Evolutionary conservation across 2,113 vertebrate species (phyloP).

Genomic region (Xiphophorus hellerii): DNA sequence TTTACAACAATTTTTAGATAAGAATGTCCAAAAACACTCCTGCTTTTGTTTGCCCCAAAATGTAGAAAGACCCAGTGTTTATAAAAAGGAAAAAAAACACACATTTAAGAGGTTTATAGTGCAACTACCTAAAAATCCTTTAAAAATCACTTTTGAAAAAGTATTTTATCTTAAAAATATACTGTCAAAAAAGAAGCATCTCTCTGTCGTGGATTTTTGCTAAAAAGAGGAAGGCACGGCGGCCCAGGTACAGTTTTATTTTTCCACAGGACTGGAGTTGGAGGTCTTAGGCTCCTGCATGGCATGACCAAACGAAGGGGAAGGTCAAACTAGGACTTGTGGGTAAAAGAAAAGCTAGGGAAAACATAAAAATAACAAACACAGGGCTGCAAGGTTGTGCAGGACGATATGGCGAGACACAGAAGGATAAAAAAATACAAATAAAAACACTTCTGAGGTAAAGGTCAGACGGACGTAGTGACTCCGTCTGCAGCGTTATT

Average conservation of each 20-base stretch:
- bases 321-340: slow-evolving; percentile 58
- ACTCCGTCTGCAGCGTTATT: slow-evolving; percentile 93
- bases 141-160: slow-evolving; percentile 68
- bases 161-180: slow-evolving; percentile 61
- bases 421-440: slow-evolving; percentile 76
- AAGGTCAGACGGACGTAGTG: slow-evolving; percentile 95
- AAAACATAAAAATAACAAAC: neutral
- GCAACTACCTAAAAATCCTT: slow-evolving; percentile 78
- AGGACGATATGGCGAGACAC: slow-evolving; percentile 75
- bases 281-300: slow-evolving; percentile 68
- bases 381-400: slow-evolving; percentile 50
- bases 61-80: slow-evolving; percentile 84
- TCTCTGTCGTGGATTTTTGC: slow-evolving; percentile 76
- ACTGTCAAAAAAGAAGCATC: slow-evolving; percentile 69
- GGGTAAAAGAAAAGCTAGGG: slow-evolving; percentile 24
- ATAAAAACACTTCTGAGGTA: slow-evolving; percentile 74
- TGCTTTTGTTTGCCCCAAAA: slow-evolving; percentile 80
- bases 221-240: slow-evolving; percentile 88
- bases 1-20: slow-evolving; percentile 85
- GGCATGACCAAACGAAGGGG: slow-evolving; percentile 77
- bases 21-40: slow-evolving; percentile 83
- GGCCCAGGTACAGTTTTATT: slow-evolving; percentile 70
- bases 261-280: slow-evolving; percentile 63
- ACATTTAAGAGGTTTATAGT: slow-evolving; percentile 80
- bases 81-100: slow-evolving; percentile 82